Conservation (phyloP, 2,888 invertebrate genomes). For the Sarcophaga subvicina region DNA sequence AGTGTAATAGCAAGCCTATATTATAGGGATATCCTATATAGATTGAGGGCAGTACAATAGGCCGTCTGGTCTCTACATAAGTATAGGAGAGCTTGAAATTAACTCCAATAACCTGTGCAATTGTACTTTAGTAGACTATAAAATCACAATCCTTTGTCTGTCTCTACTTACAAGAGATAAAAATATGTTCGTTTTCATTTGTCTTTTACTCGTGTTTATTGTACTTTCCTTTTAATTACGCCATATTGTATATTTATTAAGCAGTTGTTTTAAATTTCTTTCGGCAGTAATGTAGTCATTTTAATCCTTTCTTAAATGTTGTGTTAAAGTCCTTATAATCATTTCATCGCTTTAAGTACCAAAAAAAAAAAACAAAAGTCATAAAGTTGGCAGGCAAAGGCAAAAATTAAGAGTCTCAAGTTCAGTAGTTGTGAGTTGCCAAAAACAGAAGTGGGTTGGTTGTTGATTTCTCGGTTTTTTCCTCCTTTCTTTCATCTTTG, state of each 20-base stretch:
- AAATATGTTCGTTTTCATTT: too few relatives aligned
- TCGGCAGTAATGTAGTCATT: constrained; percentile 1
- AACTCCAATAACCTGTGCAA: too few relatives aligned
- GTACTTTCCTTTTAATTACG: not conserved
- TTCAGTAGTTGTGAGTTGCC: constrained; percentile 63
- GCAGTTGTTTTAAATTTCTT: not conserved
- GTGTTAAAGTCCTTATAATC: constrained; percentile 32
- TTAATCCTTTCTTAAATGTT: constrained; percentile 10
- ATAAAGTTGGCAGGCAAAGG: constrained; percentile 6
- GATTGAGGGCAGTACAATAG: too few relatives aligned
- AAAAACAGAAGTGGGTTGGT: constrained; percentile 62
- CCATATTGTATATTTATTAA: not conserved
- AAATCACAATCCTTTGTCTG: too few relatives aligned
- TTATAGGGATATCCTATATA: too few relatives aligned
- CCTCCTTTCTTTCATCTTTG: not conserved
- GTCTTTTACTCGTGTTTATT: too few relatives aligned
- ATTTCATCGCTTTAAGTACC: constrained; percentile 15
- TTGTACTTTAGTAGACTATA: too few relatives aligned
- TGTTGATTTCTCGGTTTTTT: constrained; percentile 1
- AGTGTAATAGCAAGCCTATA: too few relatives aligned
- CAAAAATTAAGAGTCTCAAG: constrained; percentile 61
- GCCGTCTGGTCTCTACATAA: too few relatives aligned
- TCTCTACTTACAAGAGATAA: too few relatives aligned
- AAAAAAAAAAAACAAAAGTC: constrained; percentile 12
- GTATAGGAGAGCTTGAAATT: too few relatives aligned